Percentiles rank a stretch among this genome's conserved stretches.
Evolutionary conservation across 2,888 invertebrate species (phyloP).

Genomic region (Allygus modestus): DNA sequence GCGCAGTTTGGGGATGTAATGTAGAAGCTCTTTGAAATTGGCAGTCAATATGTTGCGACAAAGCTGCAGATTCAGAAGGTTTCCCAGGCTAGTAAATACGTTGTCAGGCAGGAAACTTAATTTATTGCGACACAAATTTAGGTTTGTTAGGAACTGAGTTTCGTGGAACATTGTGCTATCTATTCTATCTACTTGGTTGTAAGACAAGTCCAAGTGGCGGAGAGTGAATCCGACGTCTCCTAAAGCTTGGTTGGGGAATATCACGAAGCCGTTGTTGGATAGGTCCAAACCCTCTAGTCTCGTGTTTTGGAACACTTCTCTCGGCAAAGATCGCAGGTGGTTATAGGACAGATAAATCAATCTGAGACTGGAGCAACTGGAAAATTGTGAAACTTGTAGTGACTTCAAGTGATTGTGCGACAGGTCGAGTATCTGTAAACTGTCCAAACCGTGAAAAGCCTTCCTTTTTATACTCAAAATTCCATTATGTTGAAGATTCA

Average conservation of each 20-base stretch:
- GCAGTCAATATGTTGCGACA: slow-evolving; percentile 89
- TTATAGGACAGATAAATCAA: slow-evolving; percentile 86
- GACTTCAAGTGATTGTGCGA: slow-evolving; percentile 87
- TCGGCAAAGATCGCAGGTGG: slow-evolving; percentile 84
- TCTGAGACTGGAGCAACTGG: slow-evolving; percentile 84
- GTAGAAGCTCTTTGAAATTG: slow-evolving; percentile 91
- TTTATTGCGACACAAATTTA: slow-evolving; percentile 89
- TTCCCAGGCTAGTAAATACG: slow-evolving; percentile 89
- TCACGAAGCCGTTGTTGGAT: slow-evolving; percentile 85
- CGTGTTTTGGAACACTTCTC: slow-evolving; percentile 89
- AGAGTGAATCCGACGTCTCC: slow-evolving; percentile 89
- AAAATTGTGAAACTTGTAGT: slow-evolving; percentile 88
- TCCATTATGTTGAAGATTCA: slow-evolving; percentile 86
- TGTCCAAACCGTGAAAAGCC: slow-evolving; percentile 86
- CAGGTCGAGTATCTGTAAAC: slow-evolving; percentile 87
- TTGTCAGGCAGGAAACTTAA: slow-evolving; percentile 92
- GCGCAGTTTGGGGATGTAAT: slow-evolving; percentile 89
- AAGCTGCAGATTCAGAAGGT: slow-evolving; percentile 87
- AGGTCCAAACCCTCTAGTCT: slow-evolving; percentile 89
- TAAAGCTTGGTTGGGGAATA: slow-evolving; percentile 88
- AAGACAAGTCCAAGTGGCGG: slow-evolving; percentile 86
- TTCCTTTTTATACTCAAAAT: slow-evolving; percentile 84
- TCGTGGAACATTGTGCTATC: slow-evolving; percentile 93
- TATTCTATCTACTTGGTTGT: slow-evolving; percentile 90
- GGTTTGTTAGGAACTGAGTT: slow-evolving; percentile 86